A percentile compares a stretch with the other conserved stretches of the same genome.
Conservation (phyloP, 2,888 invertebrate species). For the Taphrorychus bicolor region DNA sequence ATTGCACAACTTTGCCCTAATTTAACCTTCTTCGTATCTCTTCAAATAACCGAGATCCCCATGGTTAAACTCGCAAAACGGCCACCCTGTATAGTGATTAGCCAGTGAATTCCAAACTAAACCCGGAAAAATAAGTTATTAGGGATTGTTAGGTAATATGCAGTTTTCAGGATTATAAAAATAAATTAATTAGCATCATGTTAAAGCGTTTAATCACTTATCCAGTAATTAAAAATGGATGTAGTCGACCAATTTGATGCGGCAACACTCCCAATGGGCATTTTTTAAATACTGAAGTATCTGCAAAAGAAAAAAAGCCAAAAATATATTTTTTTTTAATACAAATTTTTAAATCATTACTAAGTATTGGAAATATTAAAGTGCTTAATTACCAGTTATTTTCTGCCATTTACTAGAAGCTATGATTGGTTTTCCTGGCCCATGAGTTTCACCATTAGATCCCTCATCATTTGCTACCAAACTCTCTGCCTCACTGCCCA, state of each 20-base stretch:
- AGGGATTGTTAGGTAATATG: too few species aligned
- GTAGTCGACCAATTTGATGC: slow-evolving; percentile 43
- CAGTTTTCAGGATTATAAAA: too few species aligned
- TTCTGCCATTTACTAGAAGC: slow-evolving; percentile 37
- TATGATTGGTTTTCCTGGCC: background rate
- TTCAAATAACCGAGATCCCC: too few species aligned
- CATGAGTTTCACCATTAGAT: background rate
- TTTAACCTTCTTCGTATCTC: too few species aligned
- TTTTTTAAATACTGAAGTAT: slow-evolving; percentile 45
- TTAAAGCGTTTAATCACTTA: background rate
- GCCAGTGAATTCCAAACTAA: too few species aligned
- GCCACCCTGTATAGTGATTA: too few species aligned
- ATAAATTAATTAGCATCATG: too few species aligned
- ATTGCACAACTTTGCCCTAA: too few species aligned
- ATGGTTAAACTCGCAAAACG: too few species aligned
- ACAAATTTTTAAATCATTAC: too few species aligned
- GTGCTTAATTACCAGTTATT: slow-evolving; percentile 37
- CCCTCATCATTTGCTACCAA: background rate
- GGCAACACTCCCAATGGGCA: slow-evolving; percentile 50
- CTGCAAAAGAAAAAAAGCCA: slow-evolving; percentile 45
- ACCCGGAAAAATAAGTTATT: too few species aligned
- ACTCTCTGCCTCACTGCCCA: background rate
- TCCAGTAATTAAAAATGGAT: slow-evolving; percentile 38
- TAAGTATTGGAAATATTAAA: background rate
- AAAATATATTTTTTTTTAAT: too few species aligned